phyloP scores from a whole-genome alignment of 2,113 vertebrate genomes.

The Bujurquina vittata region DNA sequence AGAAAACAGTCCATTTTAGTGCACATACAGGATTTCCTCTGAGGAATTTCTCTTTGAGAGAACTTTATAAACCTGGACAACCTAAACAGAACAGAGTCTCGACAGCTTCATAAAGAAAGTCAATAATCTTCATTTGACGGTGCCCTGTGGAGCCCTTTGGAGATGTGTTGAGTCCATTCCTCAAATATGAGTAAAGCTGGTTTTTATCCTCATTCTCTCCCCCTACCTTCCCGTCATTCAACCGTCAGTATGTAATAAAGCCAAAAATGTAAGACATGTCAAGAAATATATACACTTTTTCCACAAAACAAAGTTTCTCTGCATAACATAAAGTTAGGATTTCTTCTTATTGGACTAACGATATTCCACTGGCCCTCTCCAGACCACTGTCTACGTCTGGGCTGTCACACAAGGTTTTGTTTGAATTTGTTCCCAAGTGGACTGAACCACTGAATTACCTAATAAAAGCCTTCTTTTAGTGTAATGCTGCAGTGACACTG shows the following conservation, averaged over 20 bases:
- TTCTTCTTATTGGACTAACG: neutral
- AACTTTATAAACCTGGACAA: neutral
- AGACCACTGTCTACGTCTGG: neutral
- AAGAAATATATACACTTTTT: neutral
- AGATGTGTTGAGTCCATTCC: neutral
- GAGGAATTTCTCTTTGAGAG: neutral
- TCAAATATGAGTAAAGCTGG: neutral
- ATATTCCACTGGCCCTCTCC: neutral
- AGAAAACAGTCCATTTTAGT: neutral
- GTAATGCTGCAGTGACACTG: neutral
- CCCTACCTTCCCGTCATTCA: neutral
- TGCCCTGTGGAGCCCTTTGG: neutral
- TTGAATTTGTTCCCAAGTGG: too few species aligned
- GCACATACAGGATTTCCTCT: fast-evolving
- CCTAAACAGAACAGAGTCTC: neutral
- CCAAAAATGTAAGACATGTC: neutral
- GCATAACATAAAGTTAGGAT: neutral
- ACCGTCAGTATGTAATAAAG: neutral
- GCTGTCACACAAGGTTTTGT: too few species aligned
- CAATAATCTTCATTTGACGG: neutral
- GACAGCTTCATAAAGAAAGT: neutral
- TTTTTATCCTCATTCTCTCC: neutral
- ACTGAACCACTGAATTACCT: too few species aligned
- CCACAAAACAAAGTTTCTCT: neutral
- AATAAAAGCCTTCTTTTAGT: too few species aligned